Conservation (phyloP, 2,888 invertebrate genomes). For the Epinotia brunnichana region DNA sequence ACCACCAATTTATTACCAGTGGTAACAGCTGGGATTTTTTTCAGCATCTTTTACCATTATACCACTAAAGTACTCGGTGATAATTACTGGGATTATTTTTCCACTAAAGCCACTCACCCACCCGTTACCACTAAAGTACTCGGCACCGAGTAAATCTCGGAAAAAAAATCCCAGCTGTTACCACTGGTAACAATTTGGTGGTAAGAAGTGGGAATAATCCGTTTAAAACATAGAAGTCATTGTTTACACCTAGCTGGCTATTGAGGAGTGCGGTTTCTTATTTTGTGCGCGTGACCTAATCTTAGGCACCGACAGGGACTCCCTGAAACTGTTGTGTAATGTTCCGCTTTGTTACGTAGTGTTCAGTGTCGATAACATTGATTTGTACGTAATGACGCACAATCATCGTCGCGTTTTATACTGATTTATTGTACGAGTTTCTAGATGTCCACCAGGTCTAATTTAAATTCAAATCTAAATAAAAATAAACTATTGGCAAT, state of each 20-base stretch:
- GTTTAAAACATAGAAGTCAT: not conserved
- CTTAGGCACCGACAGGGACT: not conserved
- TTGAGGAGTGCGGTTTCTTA: constrained; percentile 5
- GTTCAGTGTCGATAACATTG: constrained; percentile 1
- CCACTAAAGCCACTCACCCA: too few relatives aligned
- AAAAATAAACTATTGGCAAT: constrained; percentile 14
- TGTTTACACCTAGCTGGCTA: not conserved
- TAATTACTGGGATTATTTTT: too few relatives aligned
- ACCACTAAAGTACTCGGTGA: too few relatives aligned
- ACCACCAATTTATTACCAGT: too few relatives aligned
- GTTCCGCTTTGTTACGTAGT: not conserved
- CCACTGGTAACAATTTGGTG: too few relatives aligned
- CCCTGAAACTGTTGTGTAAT: constrained; percentile 18
- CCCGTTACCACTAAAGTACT: too few relatives aligned
- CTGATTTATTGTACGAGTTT: not conserved
- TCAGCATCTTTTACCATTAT: too few relatives aligned
- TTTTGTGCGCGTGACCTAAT: not conserved
- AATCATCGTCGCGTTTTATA: not conserved
- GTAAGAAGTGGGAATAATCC: too few relatives aligned
- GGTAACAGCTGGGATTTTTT: too few relatives aligned
- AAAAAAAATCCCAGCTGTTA: too few relatives aligned
- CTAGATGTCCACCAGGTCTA: not conserved
- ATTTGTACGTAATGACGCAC: constrained; percentile 3
- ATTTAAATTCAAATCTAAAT: constrained; percentile 3
- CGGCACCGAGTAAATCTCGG: too few relatives aligned